Evolutionary conservation across 2,113 vertebrate genomes (phyloP).

Genomic region (Otus sunia): DNA sequence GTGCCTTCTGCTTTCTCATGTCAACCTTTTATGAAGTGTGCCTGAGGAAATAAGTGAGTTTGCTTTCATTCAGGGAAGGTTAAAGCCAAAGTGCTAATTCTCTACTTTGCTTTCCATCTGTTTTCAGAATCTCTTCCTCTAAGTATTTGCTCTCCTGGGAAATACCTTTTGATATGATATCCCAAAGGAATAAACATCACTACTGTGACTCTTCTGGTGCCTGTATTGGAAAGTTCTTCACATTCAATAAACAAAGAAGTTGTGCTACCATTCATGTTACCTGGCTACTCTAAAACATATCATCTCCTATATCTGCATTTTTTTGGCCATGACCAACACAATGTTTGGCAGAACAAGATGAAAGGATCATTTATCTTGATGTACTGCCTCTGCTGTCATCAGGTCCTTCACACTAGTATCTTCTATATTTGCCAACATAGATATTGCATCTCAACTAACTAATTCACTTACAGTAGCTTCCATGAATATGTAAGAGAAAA

Average conservation of each 20-base stretch:
- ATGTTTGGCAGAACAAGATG: not conserved
- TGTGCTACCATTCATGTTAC: not conserved
- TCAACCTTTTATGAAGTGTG: not conserved
- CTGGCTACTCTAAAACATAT: not conserved
- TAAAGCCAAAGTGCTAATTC: not conserved
- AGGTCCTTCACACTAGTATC: not conserved
- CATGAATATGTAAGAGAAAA: not conserved
- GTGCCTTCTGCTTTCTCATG: not conserved
- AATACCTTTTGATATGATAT: not conserved
- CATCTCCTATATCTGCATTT: not conserved
- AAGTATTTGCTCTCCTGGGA: not conserved
- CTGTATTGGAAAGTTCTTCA: not conserved
- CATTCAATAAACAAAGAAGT: not conserved
- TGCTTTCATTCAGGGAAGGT: not conserved
- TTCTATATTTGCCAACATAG: not conserved
- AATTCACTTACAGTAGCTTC: not conserved
- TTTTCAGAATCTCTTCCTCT: not conserved
- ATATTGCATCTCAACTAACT: not conserved
- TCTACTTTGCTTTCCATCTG: not conserved
- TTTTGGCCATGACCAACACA: not conserved
- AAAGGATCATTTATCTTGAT: not conserved
- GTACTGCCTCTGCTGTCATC: not conserved
- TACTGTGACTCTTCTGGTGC: not conserved
- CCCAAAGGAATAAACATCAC: not conserved
- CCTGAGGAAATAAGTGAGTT: not conserved